Percentiles rank a stretch among this genome's conserved stretches.
phyloP scores from a whole-genome alignment of 2,113 vertebrate species.

The Larimichthys polyactis region DNA sequence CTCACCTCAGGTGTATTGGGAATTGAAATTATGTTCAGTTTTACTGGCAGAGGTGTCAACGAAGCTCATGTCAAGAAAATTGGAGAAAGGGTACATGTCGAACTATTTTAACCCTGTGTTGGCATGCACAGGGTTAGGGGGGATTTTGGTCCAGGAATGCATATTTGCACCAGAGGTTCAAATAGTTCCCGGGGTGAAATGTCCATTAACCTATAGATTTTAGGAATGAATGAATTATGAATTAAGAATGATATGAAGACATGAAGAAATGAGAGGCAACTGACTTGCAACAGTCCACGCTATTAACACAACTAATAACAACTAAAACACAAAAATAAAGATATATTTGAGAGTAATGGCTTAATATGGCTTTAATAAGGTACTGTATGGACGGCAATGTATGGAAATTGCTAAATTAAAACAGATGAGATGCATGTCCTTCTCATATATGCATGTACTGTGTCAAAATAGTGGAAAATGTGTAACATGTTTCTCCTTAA shows the following conservation, averaged over 20 bases:
- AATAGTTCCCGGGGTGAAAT: background rate
- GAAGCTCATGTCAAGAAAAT: constrained; percentile 41
- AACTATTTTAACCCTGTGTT: constrained; percentile 46
- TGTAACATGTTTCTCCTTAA: background rate
- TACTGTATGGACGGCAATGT: background rate
- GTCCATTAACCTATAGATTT: background rate
- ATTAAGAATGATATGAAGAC: background rate
- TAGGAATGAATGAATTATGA: too few species aligned
- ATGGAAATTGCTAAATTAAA: background rate
- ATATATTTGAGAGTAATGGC: background rate
- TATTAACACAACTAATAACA: background rate
- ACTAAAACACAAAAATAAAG: background rate
- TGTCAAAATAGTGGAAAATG: background rate
- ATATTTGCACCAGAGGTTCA: constrained; percentile 7
- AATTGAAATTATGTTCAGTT: constrained; percentile 56
- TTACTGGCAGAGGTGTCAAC: constrained; percentile 56
- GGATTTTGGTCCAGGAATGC: constrained; percentile 14
- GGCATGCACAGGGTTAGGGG: constrained; percentile 5
- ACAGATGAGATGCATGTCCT: background rate
- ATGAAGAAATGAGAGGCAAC: background rate
- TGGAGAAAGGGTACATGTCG: constrained; percentile 33
- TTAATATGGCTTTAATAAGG: background rate
- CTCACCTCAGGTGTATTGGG: constrained; percentile 36
- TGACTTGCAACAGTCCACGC: constrained; percentile 11
- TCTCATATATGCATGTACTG: background rate